Evolutionary conservation across 1,140 invertebrate genomes (phyloP).

Genomic region (Homarus americanus): DNA sequence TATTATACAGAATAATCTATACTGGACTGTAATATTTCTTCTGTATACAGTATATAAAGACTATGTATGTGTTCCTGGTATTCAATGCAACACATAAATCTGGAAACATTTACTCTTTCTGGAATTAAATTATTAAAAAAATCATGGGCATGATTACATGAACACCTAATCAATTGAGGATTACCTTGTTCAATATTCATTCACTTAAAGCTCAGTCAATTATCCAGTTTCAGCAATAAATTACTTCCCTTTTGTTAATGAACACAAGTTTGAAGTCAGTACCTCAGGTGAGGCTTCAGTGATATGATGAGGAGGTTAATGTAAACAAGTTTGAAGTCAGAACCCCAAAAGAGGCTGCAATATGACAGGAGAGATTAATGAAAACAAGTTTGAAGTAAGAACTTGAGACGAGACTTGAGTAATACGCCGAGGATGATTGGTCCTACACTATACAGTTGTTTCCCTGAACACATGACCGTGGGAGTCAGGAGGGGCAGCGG

Average conservation of each 20-base stretch:
- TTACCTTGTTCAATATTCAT: not conserved
- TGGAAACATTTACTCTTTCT: not conserved
- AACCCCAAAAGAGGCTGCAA: not conserved
- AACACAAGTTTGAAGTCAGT: not conserved
- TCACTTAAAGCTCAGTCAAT: not conserved
- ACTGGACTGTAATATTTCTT: too few relatives aligned
- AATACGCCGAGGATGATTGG: not conserved
- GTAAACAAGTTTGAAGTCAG: not conserved
- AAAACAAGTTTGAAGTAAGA: not conserved
- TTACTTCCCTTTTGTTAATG: not conserved
- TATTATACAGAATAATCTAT: too few relatives aligned
- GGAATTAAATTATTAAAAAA: not conserved
- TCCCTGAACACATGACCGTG: conserved; percentile 59
- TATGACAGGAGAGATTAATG: not conserved
- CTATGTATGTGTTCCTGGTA: not conserved
- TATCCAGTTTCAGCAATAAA: not conserved
- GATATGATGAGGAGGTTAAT: not conserved
- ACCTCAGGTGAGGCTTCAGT: not conserved
- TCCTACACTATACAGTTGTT: conserved; percentile 46
- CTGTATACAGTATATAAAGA: not conserved
- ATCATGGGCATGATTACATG: not conserved
- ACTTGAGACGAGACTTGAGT: not conserved
- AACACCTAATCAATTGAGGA: not conserved
- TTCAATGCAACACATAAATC: not conserved
- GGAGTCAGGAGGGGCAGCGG: conserved; percentile 39